These are phyloP conservation scores for Falco rusticolus DNA, from an alignment of 2,797 vertebrate genomes.

Conservation along the genomic window DNA sequence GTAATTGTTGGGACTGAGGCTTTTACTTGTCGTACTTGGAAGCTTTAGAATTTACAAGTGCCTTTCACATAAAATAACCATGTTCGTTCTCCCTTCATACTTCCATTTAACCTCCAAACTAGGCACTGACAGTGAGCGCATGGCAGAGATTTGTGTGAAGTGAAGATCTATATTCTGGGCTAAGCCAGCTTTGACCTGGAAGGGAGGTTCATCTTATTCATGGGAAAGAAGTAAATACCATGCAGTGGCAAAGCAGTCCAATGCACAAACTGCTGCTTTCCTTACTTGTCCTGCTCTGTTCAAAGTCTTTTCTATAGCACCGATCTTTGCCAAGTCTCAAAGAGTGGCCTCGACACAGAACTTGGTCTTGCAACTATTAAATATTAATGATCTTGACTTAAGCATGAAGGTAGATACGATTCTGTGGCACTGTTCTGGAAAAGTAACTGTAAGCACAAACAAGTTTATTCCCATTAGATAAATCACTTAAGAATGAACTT, in stretches of 20 bases:
- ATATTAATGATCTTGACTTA: not conserved
- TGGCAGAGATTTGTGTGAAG: not conserved
- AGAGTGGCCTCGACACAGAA: not conserved
- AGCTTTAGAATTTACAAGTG: not conserved
- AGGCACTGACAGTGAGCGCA: not conserved
- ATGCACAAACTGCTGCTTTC: not conserved
- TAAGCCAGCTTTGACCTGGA: not conserved
- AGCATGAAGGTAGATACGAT: not conserved
- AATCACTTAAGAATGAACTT: not conserved
- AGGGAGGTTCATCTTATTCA: not conserved
- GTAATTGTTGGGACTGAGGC: not conserved
- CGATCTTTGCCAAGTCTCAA: not conserved
- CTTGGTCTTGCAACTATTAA: not conserved
- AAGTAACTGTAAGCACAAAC: not conserved
- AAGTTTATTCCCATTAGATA: conserved; percentile 14
- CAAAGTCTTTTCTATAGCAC: not conserved
- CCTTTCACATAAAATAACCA: not conserved
- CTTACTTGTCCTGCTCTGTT: not conserved
- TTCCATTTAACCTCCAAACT: not conserved
- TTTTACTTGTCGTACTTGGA: not conserved
- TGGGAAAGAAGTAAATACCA: not conserved
- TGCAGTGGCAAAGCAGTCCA: not conserved
- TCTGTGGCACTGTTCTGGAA: not conserved
- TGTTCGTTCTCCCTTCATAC: not conserved
- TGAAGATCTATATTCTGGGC: not conserved